These are phyloP conservation scores for Rhynchophorus ferrugineus DNA, from an alignment of 1,140 invertebrate species.

Conservation along the genomic window DNA sequence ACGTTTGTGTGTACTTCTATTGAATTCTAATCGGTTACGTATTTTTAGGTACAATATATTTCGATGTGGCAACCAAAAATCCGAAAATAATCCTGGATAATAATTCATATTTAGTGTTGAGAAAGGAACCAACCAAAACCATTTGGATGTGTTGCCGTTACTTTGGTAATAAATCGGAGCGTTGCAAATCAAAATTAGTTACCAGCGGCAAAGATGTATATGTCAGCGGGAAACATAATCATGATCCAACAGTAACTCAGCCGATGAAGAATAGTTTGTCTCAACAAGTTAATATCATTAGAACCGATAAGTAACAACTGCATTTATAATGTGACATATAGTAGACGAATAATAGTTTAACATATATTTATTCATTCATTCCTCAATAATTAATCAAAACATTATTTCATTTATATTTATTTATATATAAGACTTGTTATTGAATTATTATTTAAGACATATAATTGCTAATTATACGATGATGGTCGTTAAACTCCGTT, in stretches of 20 bases:
- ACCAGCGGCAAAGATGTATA: slow-evolving; percentile 27
- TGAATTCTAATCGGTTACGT: neutral
- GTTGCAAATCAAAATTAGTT: slow-evolving; percentile 29
- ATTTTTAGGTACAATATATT: slow-evolving; percentile 28
- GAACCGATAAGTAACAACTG: slow-evolving; percentile 10
- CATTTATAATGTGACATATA: too few relatives aligned
- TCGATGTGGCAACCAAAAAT: slow-evolving; percentile 30
- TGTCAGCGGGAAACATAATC: slow-evolving; percentile 30
- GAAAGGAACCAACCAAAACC: slow-evolving; percentile 27
- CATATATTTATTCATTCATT: too few relatives aligned
- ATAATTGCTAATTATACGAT: too few relatives aligned
- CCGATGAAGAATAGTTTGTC: slow-evolving; percentile 24
- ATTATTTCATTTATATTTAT: too few relatives aligned
- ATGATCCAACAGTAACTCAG: slow-evolving; percentile 18
- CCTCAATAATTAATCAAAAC: too few relatives aligned
- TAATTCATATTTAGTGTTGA: slow-evolving; percentile 23
- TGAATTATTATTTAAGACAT: too few relatives aligned
- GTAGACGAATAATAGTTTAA: too few relatives aligned
- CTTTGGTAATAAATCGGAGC: slow-evolving; percentile 23
- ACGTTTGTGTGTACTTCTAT: too few relatives aligned
- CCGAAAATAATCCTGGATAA: slow-evolving; percentile 30
- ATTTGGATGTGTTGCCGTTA: slow-evolving; percentile 30
- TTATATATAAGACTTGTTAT: too few relatives aligned
- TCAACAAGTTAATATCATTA: slow-evolving; percentile 27
- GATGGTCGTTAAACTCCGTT: too few relatives aligned